Base-by-base conservation (phyloP, 2,888 invertebrate species). In the Macaria liturata region DNA sequence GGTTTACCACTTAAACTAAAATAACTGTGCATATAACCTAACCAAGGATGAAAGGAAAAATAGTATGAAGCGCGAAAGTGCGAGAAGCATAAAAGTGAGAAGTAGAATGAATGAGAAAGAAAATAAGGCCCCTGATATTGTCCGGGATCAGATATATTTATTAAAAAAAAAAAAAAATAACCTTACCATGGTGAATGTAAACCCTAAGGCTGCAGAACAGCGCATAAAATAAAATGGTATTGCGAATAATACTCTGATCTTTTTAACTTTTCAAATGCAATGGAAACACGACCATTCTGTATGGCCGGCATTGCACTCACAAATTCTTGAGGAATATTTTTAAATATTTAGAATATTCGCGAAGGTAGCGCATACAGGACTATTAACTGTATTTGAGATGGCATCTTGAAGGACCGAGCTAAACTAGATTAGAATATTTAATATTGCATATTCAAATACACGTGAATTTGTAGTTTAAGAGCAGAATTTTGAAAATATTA, bases 311-410 rank as follows among this genome's bases (percentile, higher is more conserved):
- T 51, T 61, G 60, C 58, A 62, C 56, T 57, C 64, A 65, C 68
- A 56, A 56, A 56, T 56, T 56, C 48, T 46, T 20, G 20, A 51
- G 30, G 48, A 51, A 54, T 52, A 57, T 48, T 61, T 48, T 49
- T n/a, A 73, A 75, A 75, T 75, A 77, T 77, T 75, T 69, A 72
- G 65, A 68, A 72, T 67, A 72, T 64, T 63, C 39, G 55, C 60
- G 61, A 54, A 57, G 32, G 52, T 40, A 56, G 32, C 49, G 66
- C 68, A 66, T 53, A 68, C 32, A 4, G n/a, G 5, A 5, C 39
- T 7, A 39, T n/a, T 39, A 8, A 39, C 39, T 39, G 6, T 39
- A 39, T 39, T 20, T 20, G 20, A 20, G 20, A 20, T 20, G 20
- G 20, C 20, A 20, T 20, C 5, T 39, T 39, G 5, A 39, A 39